A percentile compares a stretch with the other conserved stretches of the same genome.
phyloP scores from a whole-genome alignment of 1,140 invertebrate species.

The Caligus rogercresseyi region DNA sequence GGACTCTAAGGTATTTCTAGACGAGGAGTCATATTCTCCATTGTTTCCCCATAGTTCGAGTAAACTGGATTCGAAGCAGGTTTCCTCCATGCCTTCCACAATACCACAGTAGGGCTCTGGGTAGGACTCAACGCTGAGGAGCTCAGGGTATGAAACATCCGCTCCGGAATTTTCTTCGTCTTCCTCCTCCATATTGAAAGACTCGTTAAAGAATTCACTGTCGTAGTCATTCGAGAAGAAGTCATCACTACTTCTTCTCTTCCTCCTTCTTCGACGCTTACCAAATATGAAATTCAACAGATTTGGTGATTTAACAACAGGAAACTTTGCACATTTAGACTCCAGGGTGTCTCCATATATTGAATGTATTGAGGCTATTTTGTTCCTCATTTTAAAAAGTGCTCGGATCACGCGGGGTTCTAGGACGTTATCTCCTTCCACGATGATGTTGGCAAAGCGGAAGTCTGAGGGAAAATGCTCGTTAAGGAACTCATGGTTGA shows the following conservation, averaged over 20 bases:
- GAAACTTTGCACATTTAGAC: not conserved
- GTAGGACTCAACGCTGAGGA: not conserved
- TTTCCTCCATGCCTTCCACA: conserved; percentile 23
- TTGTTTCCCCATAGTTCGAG: conserved; percentile 49
- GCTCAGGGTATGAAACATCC: not conserved
- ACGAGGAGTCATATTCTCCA: conserved; percentile 24
- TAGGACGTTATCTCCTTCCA: conserved; percentile 11
- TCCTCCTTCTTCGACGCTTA: conserved; percentile 3
- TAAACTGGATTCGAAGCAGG: conserved; percentile 43
- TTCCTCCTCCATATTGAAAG: not conserved
- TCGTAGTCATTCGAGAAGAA: conserved; percentile 2
- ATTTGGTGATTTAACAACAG: conserved; percentile 13
- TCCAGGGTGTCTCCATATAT: not conserved
- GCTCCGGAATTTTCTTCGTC: not conserved
- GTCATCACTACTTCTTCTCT: not conserved
- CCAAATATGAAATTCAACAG: not conserved
- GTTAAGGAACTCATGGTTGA: conserved; percentile 3
- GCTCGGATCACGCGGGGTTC: not conserved
- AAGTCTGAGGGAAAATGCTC: conserved; percentile 4
- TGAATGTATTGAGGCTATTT: not conserved
- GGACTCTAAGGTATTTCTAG: conserved; percentile 30
- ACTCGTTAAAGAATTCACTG: not conserved
- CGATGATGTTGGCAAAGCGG: conserved; percentile 1
- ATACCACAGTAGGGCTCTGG: conserved; percentile 17
- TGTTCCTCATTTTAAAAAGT: conserved; percentile 10